Conservation (phyloP, 2,888 invertebrate genomes). For the Chaetogeoica ovagalla region DNA sequence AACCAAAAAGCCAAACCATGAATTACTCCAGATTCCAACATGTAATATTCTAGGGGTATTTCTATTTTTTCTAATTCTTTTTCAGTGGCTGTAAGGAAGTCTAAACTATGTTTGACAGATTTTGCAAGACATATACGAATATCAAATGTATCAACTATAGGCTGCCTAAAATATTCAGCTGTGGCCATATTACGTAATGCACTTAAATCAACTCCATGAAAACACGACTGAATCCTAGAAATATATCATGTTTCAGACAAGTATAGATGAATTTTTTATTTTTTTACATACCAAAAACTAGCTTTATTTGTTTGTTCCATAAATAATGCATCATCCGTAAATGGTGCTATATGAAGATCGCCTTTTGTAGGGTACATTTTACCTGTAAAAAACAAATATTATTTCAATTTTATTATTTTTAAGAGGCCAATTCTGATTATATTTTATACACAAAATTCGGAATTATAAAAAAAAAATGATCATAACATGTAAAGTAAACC, state of each 20-base stretch:
- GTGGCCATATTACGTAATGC: constrained; percentile 89
- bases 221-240: constrained; percentile 84
- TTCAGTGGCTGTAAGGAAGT: constrained; percentile 90
- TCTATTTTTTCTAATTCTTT: constrained; percentile 93
- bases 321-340: constrained; percentile 94
- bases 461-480: no score
- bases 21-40: constrained; percentile 89
- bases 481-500: no score
- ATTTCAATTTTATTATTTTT: background rate
- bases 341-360: constrained; percentile 95
- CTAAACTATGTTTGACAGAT: constrained; percentile 88
- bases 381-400: constrained; percentile 63
- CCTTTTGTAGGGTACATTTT: constrained; percentile 98
- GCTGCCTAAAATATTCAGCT: constrained; percentile 96
- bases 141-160: constrained; percentile 98
- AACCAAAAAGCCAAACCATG: constrained; percentile 99
- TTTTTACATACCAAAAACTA: constrained; percentile 79
- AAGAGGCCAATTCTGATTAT: no score
- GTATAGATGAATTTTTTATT: constrained; percentile 37
- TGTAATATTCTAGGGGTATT: constrained; percentile 90
- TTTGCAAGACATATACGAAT: constrained; percentile 95
- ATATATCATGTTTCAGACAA: constrained; percentile 19
- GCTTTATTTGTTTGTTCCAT: constrained; percentile 99
- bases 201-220: constrained; percentile 95
- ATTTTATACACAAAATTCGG: no score